Conservation (phyloP, 2,888 invertebrate species). For the Boloria selene region DNA sequence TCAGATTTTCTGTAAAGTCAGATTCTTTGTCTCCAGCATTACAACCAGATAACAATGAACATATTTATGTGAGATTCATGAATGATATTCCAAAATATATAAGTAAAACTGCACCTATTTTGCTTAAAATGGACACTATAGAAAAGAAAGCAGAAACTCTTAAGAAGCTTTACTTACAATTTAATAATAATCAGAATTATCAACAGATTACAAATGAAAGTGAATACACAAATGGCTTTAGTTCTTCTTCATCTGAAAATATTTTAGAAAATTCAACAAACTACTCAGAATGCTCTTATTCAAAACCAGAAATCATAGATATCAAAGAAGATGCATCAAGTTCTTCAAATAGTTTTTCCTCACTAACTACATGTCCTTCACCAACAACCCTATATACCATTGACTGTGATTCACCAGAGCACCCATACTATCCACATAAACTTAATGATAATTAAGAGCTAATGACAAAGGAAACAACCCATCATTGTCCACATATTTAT, state of each 20-base stretch:
- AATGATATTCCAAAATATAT: conserved; percentile 54
- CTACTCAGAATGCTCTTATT: conserved; percentile 45
- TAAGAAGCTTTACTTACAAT: conserved; percentile 49
- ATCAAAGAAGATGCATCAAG: conserved; percentile 10
- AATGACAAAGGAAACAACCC: conserved; percentile 8
- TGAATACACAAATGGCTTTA: not conserved
- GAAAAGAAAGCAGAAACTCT: conserved; percentile 48
- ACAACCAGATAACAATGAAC: conserved; percentile 35
- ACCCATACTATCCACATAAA: conserved; percentile 65
- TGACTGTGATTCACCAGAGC: conserved; percentile 59
- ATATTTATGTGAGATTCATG: conserved; percentile 58
- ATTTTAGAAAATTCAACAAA: conserved; percentile 53
- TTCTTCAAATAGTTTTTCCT: conserved; percentile 7
- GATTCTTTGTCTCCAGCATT: not conserved
- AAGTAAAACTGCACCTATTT: conserved; percentile 46
- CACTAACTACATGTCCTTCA: conserved; percentile 2
- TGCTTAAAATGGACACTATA: conserved; percentile 51
- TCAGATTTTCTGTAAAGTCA: not conserved
- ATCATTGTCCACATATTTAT: not conserved
- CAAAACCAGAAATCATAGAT: conserved; percentile 22
- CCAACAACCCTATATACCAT: conserved; percentile 19
- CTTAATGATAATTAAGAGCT: conserved; percentile 48
- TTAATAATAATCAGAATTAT: conserved; percentile 13
- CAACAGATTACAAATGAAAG: not conserved
- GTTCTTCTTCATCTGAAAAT: conserved; percentile 24